Conservation (phyloP, 2,113 vertebrate species). For the Percopsis transmontana region DNA sequence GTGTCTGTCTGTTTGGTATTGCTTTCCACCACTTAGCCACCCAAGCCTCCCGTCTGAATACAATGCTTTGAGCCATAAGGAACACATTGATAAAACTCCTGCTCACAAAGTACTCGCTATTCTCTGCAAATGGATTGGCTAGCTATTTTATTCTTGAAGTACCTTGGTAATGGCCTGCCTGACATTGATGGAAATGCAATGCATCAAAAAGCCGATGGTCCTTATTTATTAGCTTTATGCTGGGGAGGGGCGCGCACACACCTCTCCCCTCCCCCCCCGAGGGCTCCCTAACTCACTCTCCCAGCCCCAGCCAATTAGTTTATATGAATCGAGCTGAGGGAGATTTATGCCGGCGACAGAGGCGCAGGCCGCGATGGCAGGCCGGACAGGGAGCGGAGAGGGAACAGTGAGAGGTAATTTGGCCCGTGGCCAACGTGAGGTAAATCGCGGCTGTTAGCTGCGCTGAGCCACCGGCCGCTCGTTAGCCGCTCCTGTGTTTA, state of each 20-base stretch:
- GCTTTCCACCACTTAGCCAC: neutral
- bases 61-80: neutral
- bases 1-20: conserved; percentile 1
- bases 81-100: conserved; percentile 16
- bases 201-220: conserved; percentile 22
- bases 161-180: conserved; percentile 32
- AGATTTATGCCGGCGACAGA: conserved; percentile 58
- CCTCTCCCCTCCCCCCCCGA: conserved; percentile 27
- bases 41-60: neutral
- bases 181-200: conserved; percentile 54
- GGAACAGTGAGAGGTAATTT: conserved; percentile 52
- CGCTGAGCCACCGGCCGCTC: conserved; percentile 17
- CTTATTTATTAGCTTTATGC: conserved; percentile 59
- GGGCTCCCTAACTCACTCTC: conserved; percentile 45
- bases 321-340: conserved; percentile 47
- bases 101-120: conserved; percentile 11
- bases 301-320: conserved; percentile 57
- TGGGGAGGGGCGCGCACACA: conserved; percentile 15
- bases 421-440: conserved; percentile 38
- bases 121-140: conserved; percentile 14
- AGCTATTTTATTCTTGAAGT: conserved; percentile 22
- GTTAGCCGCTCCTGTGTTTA: conserved; percentile 20
- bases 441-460: conserved; percentile 52
- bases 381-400: conserved; percentile 33
- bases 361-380: conserved; percentile 13